A percentile compares a stretch with the other conserved stretches of the same genome.
phyloP scores from a whole-genome alignment of 2,888 invertebrate genomes.

The Polydesmus complanatus region DNA sequence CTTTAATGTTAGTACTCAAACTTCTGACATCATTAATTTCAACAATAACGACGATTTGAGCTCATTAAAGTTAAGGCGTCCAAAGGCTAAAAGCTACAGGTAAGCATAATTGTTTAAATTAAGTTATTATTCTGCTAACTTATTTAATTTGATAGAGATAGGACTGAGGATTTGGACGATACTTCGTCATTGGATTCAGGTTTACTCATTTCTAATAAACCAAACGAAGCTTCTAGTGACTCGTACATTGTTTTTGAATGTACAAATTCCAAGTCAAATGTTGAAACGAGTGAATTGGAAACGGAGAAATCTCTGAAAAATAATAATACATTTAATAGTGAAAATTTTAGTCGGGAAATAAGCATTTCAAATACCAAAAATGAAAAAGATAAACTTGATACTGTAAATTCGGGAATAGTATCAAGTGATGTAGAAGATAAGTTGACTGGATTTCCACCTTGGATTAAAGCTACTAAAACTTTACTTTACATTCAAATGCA shows the following conservation, averaged over 20 bases:
- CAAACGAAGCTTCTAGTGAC: slow-evolving; percentile 28
- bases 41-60: too few relatives aligned
- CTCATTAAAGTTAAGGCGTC: too few relatives aligned
- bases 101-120: too few relatives aligned
- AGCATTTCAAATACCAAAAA: not conserved
- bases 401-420: too few relatives aligned
- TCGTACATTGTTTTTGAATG: slow-evolving; percentile 40
- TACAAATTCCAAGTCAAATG: slow-evolving; percentile 25
- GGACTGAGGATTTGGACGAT: too few relatives aligned
- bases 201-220: too few relatives aligned
- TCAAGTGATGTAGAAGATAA: not conserved
- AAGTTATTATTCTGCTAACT: too few relatives aligned
- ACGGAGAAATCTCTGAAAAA: not conserved
- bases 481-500: slow-evolving; percentile 98
- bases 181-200: too few relatives aligned
- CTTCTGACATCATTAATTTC: not conserved
- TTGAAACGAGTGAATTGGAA: not conserved
- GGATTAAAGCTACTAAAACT: slow-evolving; percentile 31
- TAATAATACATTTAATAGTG: not conserved
- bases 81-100: too few relatives aligned
- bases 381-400: not conserved
- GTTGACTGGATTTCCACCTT: not conserved
- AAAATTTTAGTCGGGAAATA: not conserved
- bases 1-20: not conserved
- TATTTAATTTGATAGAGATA: too few relatives aligned